Evolutionary conservation across 2,113 vertebrate genomes (phyloP).

Genomic region (Ictalurus punctatus): DNA sequence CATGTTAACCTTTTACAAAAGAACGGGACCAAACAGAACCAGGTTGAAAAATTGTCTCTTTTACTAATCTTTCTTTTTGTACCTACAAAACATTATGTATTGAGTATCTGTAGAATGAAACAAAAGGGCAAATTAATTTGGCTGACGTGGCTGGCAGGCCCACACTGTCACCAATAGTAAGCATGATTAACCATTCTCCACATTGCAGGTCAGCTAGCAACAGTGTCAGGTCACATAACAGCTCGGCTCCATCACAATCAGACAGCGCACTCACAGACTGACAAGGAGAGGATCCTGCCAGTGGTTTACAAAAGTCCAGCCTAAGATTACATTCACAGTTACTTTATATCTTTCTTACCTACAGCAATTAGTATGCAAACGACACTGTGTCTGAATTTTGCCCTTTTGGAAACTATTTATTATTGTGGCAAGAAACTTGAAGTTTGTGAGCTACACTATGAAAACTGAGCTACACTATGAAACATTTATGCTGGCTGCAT

Average conservation of each 20-base stretch:
- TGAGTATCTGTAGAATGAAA: not conserved
- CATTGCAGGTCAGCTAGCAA: conserved; percentile 51
- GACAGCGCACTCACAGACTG: conserved; percentile 55
- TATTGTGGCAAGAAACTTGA: not conserved
- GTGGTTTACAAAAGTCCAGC: not conserved
- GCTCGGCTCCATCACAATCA: conserved; percentile 61
- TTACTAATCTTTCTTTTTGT: not conserved
- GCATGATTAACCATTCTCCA: conserved; percentile 47
- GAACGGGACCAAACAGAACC: not conserved
- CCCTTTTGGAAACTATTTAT: not conserved
- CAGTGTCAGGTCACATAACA: conserved; percentile 59
- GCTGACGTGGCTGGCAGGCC: conserved; percentile 54
- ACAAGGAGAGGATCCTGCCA: conserved; percentile 24
- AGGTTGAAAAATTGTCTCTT: not conserved
- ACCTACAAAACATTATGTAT: not conserved
- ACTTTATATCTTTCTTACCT: not conserved
- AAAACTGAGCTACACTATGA: not conserved
- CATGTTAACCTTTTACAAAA: not conserved
- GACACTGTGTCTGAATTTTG: not conserved
- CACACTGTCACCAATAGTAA: conserved; percentile 38
- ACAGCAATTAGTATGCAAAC: not conserved
- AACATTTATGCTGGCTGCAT: not conserved
- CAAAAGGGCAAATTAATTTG: conserved; percentile 26
- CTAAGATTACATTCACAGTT: conserved; percentile 21
- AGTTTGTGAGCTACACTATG: not conserved